phyloP scores from a whole-genome alignment of 2,797 vertebrate genomes.

The Myotis daubentonii region DNA sequence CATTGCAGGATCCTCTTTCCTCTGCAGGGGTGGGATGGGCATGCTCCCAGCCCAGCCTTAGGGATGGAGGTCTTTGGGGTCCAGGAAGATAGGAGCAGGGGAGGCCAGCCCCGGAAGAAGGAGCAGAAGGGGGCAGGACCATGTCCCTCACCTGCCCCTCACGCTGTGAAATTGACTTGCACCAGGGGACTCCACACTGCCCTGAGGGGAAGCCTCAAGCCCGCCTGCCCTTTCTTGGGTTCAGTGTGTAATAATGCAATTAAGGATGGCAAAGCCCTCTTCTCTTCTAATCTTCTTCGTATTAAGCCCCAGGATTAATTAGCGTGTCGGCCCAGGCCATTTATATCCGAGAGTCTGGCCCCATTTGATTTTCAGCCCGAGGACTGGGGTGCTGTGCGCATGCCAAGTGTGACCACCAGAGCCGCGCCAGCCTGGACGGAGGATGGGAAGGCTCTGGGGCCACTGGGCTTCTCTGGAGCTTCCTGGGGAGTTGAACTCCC shows the following conservation, averaged over 20 bases:
- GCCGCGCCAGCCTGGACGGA: constrained; percentile 44
- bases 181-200: background rate
- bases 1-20: background rate
- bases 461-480: constrained; percentile 43
- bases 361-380: constrained; percentile 69
- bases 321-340: constrained; percentile 70
- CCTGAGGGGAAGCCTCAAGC: background rate
- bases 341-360: constrained; percentile 71
- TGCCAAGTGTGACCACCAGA: constrained; percentile 67
- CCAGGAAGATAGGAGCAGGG: background rate
- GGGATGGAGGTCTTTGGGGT: background rate
- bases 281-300: constrained; percentile 72
- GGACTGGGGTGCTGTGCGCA: constrained; percentile 36
- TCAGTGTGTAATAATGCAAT: constrained; percentile 70
- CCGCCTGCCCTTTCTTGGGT: constrained; percentile 60
- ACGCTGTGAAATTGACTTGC: background rate
- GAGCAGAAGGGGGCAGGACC: background rate
- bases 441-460: constrained; percentile 46
- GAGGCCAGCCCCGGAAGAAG: background rate
- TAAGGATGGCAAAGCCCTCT: constrained; percentile 66
- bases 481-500: constrained; percentile 21
- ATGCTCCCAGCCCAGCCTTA: background rate
- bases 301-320: constrained; percentile 79
- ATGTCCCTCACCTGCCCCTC: background rate
- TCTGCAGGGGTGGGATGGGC: background rate